Percentiles rank a stretch among this genome's conserved stretches.
Conservation (phyloP, 1,140 invertebrate species). For the Eufriesea mexicana region DNA sequence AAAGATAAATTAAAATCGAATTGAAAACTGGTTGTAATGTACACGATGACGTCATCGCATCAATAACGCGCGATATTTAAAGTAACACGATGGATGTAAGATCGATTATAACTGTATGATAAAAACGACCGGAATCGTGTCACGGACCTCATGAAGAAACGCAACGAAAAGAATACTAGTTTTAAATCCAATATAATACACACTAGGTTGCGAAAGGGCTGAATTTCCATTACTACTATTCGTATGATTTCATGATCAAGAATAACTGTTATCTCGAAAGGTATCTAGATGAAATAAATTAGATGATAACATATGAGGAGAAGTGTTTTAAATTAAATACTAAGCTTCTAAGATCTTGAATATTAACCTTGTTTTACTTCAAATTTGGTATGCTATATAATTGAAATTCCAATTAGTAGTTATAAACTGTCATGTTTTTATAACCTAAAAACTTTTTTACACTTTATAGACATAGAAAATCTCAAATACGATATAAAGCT, state of each 20-base stretch:
- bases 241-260: background rate
- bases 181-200: background rate
- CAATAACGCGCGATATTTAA: too few species aligned
- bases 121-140: conserved; percentile 50
- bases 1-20: conserved; percentile 1
- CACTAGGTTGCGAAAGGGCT: background rate
- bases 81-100: background rate
- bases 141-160: conserved; percentile 44
- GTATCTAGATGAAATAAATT: background rate
- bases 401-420: too few species aligned
- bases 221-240: conserved; percentile 6
- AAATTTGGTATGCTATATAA: too few species aligned
- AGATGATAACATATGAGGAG: background rate
- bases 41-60: background rate
- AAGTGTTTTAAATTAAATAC: background rate
- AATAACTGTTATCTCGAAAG: background rate
- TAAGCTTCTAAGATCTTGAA: too few species aligned
- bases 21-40: background rate
- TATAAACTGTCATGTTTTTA: too few species aligned
- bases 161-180: conserved; percentile 28
- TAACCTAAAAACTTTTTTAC: too few species aligned
- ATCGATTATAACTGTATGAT: conserved; percentile 36
- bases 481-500: too few species aligned
- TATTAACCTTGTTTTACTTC: too few species aligned
- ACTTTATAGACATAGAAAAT: background rate